Percentiles rank a stretch among this genome's conserved stretches.
phyloP scores from a whole-genome alignment of 2,888 invertebrate species.

The Eucera pruinosa region DNA sequence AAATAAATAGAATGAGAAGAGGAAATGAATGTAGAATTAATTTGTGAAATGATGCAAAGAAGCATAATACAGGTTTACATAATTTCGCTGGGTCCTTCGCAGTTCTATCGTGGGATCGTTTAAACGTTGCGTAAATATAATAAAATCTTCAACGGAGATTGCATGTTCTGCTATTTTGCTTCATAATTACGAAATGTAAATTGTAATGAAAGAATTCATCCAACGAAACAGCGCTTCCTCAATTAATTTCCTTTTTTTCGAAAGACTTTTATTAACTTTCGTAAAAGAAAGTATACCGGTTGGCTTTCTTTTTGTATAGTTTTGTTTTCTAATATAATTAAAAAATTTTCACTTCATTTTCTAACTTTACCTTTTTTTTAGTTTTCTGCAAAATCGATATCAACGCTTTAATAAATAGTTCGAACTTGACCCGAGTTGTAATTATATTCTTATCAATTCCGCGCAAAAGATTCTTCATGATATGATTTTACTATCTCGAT shows the following conservation, averaged over 20 bases:
- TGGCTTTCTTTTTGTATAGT: too few species aligned
- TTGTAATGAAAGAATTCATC: not conserved
- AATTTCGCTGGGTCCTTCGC: not conserved
- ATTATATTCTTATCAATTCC: not conserved
- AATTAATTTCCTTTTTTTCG: not conserved
- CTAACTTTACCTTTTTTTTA: too few species aligned
- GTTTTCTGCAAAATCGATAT: too few species aligned
- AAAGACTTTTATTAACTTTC: too few species aligned
- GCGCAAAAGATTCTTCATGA: not conserved
- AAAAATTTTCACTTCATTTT: not conserved
- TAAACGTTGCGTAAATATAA: slow-evolving; percentile 13
- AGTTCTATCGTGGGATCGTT: not conserved
- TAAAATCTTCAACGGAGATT: too few species aligned
- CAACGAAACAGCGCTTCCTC: too few species aligned
- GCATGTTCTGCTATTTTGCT: not conserved
- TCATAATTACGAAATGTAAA: not conserved
- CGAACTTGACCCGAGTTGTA: not conserved
- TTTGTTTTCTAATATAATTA: not conserved
- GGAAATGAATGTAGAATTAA: not conserved
- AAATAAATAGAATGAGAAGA: not conserved
- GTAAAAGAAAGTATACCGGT: too few species aligned
- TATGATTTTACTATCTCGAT: too few species aligned
- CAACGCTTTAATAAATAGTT: too few species aligned
- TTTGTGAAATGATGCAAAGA: not conserved
- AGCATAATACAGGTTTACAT: not conserved